A percentile compares a stretch with the other conserved stretches of the same genome.
phyloP scores from a whole-genome alignment of 2,113 vertebrate species.

The Dascyllus trimaculatus region DNA sequence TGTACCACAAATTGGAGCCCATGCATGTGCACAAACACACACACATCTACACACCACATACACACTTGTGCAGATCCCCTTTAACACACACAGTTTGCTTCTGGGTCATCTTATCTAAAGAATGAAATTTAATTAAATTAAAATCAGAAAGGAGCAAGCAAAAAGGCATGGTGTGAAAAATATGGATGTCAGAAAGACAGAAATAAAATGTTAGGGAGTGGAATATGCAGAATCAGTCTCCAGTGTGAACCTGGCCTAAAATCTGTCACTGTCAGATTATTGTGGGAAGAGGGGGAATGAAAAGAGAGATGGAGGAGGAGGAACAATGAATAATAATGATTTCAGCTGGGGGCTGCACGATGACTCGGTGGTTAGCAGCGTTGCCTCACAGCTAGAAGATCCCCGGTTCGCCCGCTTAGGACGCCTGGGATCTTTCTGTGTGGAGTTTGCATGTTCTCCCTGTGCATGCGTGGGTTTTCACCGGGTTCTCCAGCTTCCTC shows the following conservation, averaged over 20 bases:
- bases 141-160: background rate
- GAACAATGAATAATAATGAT: too few relatives aligned
- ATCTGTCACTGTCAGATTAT: slow-evolving; percentile 13
- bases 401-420: too few relatives aligned
- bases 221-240: background rate
- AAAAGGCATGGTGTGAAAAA: background rate
- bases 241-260: background rate
- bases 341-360: too few relatives aligned
- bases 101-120: slow-evolving; percentile 34
- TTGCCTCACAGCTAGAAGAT: too few relatives aligned
- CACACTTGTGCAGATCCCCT: slow-evolving; percentile 11
- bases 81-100: slow-evolving; percentile 15
- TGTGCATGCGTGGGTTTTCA: too few relatives aligned
- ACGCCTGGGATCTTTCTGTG: too few relatives aligned
- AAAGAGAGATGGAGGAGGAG: background rate
- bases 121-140: slow-evolving; percentile 6
- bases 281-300: slow-evolving; percentile 6
- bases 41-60: background rate
- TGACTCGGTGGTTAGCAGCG: too few relatives aligned
- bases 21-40: slow-evolving; percentile 7
- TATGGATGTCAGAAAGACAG: background rate
- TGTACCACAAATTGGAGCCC: background rate
- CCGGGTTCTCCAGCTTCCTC: too few relatives aligned
- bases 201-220: background rate
- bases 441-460: too few relatives aligned